Evolutionary conservation across 2,113 vertebrate species (phyloP), one percentile per base, ranked within the genome.

Genomic region (Garra rufa): DNA sequence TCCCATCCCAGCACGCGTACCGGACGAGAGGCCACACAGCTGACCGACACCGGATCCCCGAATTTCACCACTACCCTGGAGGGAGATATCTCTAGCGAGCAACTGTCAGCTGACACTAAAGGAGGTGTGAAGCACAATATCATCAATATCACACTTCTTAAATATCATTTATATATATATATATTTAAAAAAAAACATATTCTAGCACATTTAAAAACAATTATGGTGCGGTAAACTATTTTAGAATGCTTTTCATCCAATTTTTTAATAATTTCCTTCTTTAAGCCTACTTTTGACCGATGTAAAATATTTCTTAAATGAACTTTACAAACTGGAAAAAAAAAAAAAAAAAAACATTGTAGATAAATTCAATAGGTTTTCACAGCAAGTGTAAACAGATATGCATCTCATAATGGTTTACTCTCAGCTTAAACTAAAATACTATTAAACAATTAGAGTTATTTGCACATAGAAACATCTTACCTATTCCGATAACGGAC

Each of bases 1-100:
- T 95, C 94, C 94, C 94, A 95, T 82, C 94, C 94, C 73, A 95
- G 90, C 17, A 94, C 94, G 1, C 93, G 94, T 0, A 94, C 94
- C 0, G 93, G 94, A 21, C 95, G 93, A 10, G 92, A 70, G 15
- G 95, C 94, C 44, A 93, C 91, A 67, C 95, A 95, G 88, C 84
- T 93, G 61, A 95, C 94, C 0, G 93, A 91, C 87, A 94, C 93
- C 0, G 94, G 38, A 75, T 95, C 93, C 67, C 94, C 94, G n/a
- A 94, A 95, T 65, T 90, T 91, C 87, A 95, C 94, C 88, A 95
- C 94, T 0, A 90, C 93, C 85, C 94, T 91, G 81, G 94, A 87
- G 9, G 94, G 94, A 87, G 91, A 93, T 76, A 95, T 92, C 85
- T 92, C 88, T 0, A 95, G 90, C 50, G 94, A 95, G 86, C 94